Evolutionary conservation across 2,113 vertebrate genomes (phyloP).

Genomic region (Puffinus mauretanicus): DNA sequence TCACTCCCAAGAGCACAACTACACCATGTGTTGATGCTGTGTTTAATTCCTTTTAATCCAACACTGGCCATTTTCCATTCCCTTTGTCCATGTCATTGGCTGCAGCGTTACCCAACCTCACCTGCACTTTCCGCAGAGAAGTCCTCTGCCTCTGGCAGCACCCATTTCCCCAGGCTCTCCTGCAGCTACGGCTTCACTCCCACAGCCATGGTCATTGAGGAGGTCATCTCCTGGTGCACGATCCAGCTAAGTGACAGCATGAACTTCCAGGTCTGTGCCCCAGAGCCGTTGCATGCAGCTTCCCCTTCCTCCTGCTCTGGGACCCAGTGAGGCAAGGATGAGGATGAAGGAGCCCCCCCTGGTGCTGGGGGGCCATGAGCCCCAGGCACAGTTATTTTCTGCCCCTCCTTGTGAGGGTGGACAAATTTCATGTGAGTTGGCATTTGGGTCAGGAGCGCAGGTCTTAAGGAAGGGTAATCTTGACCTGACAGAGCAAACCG

Average conservation of each 20-base stretch:
- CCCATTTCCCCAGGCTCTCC: background rate
- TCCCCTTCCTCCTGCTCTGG: background rate
- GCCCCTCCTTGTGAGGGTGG: background rate
- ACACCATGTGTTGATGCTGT: background rate
- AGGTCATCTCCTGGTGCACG: accelerated
- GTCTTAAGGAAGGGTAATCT: background rate
- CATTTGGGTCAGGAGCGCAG: background rate
- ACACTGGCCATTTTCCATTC: background rate
- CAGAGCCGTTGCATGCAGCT: accelerated
- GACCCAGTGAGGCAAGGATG: background rate
- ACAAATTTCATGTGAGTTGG: accelerated
- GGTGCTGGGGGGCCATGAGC: background rate
- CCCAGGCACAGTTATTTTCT: background rate
- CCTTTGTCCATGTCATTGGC: background rate
- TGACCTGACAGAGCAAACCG: background rate
- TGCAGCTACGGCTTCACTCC: background rate
- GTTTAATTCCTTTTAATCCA: background rate
- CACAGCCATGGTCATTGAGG: background rate
- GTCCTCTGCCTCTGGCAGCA: background rate
- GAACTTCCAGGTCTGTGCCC: background rate
- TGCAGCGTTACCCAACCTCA: accelerated
- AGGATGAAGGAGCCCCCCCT: background rate
- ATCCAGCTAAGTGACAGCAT: background rate
- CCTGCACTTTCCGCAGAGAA: background rate
- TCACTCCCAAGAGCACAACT: background rate